Percentiles rank a stretch among this genome's conserved stretches.
Evolutionary conservation across 2,113 vertebrate genomes (phyloP).

Genomic region (Nipponia nippon): DNA sequence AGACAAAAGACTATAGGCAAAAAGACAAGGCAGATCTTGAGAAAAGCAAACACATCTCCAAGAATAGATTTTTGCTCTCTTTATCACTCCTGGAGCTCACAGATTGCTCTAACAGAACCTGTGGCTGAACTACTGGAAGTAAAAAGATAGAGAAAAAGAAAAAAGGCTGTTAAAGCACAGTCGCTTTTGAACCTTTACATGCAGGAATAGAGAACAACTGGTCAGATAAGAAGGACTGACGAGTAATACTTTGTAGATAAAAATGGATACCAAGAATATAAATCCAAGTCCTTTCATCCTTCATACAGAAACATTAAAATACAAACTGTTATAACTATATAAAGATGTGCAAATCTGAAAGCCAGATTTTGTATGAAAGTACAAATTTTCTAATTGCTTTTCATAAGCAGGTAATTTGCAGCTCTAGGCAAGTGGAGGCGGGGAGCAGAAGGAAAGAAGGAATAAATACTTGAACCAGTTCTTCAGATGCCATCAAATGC

Average conservation of each 20-base stretch:
- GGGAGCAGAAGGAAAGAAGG: background rate
- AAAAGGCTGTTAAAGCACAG: background rate
- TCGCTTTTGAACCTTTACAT: background rate
- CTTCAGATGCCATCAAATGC: background rate
- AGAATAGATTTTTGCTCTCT: conserved; percentile 46
- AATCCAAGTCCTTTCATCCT: background rate
- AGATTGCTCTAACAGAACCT: background rate
- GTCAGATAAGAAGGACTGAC: background rate
- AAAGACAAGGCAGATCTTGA: conserved; percentile 30
- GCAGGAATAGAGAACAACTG: background rate
- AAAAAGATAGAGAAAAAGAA: background rate
- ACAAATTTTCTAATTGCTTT: background rate
- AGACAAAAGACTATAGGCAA: conserved; percentile 35
- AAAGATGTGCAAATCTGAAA: background rate
- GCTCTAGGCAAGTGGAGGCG: background rate
- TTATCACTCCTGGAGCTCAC: background rate
- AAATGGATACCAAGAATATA: background rate
- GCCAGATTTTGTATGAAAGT: background rate
- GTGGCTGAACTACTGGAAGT: background rate
- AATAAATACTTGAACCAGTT: background rate
- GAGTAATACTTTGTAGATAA: background rate
- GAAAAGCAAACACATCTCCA: conserved; percentile 36
- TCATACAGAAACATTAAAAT: background rate
- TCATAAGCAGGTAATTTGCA: background rate
- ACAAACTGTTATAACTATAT: background rate